Base-by-base conservation (phyloP, 1,140 invertebrate genomes). In the Elymnias hypermnestra region DNA sequence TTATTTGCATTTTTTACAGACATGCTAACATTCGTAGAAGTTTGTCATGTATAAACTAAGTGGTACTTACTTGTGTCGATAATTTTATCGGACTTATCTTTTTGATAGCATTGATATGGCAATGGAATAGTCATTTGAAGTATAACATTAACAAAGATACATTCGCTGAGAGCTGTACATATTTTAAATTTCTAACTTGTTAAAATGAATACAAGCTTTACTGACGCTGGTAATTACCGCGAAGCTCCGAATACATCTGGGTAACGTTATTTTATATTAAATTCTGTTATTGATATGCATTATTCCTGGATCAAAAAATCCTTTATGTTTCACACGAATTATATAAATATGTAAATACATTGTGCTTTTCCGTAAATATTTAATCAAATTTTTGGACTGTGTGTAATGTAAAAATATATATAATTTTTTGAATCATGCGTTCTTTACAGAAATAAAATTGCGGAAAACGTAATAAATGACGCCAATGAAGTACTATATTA, bases 401-500 rank as follows among this genome's bases (percentile, higher is more conserved):
- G 1, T 6, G 5, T 2, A 12, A 29, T n/a, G 8, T 33, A n/a
- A 15, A 15, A 17, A 33, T 6, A 0, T 33, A 33, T 18, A 17
- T 17, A 17, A 7, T 17, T 15, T 33, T 8, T 15, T 3, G n/a
- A n/a, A n/a, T n/a, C n/a, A n/a, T n/a, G n/a, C n/a, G n/a, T n/a
- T n/a, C n/a, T n/a, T n/a, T n/a, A n/a, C n/a, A n/a, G n/a, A n/a
- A n/a, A n/a, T n/a, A n/a, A n/a, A n/a, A 3, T 2, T n/a, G 31
- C 31, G 15, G 13, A 15, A 14, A 9, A 13, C 1, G 14, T 4
- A 33, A 3, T 8, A 7, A 17, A 8, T 17, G 14, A 17, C 5
- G 14, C n/a, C 6, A 8, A 33, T 15, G 52, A 64, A 13, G 40
- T 60, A 5, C 25, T 59, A 17, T 69, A 66, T 26, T 77, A 77